Conservation (phyloP, 64 coral and sea anemone genomes). For the Porites lutea region DNA sequence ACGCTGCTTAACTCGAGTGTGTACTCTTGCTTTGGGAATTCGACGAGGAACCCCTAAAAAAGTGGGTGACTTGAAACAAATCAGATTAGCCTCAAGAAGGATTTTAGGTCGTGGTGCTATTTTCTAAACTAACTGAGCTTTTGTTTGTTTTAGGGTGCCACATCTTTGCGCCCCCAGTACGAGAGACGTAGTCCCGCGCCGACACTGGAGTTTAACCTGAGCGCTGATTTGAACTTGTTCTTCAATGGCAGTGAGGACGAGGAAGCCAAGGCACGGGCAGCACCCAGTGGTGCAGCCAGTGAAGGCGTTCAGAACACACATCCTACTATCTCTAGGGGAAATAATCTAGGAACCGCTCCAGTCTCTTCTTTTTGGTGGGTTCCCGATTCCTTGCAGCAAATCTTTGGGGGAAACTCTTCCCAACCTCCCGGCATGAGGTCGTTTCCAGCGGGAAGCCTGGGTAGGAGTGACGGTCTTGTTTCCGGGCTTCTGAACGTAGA, state of each 20-base stretch:
- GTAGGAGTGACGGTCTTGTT: constrained; percentile 75
- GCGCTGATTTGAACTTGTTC: constrained; percentile 90
- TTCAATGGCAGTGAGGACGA: constrained; percentile 94
- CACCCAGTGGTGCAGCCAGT: constrained; percentile 70
- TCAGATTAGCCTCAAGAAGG: no score
- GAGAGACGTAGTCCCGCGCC: constrained; percentile 91
- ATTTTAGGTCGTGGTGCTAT: no score
- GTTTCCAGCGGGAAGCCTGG: constrained; percentile 59
- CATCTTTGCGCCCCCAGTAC: constrained; percentile 71
- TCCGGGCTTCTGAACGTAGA: constrained; percentile 91
- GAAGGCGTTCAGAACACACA: constrained; percentile 34
- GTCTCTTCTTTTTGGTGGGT: constrained; percentile 89
- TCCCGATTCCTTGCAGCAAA: constrained; percentile 39
- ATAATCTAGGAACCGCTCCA: background rate
- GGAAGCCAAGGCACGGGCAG: constrained; percentile 74
- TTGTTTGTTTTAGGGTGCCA: constrained; percentile 69
- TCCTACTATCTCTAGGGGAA: constrained; percentile 55
- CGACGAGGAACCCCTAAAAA: no score
- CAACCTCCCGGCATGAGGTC: constrained; percentile 92
- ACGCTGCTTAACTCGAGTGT: no score
- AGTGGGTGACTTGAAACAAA: no score
- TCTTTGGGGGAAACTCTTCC: constrained; percentile 63
- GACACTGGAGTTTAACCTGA: constrained; percentile 85
- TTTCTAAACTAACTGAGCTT: background rate
- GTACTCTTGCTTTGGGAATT: no score